phyloP scores from a whole-genome alignment of 2,113 vertebrate genomes.

The Suncus etruscus region DNA sequence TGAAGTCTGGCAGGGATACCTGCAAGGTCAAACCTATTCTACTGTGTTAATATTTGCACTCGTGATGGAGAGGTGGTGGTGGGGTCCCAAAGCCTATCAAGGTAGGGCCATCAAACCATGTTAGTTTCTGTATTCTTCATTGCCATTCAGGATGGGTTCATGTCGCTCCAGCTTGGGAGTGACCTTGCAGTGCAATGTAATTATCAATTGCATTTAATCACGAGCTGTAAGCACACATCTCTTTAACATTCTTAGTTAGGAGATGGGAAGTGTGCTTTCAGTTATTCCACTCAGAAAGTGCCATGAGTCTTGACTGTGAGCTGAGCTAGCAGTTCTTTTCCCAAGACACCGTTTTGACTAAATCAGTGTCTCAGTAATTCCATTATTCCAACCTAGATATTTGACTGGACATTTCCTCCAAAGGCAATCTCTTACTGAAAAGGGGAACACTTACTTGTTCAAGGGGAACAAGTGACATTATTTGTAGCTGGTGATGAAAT shows the following conservation, averaged over 20 bases:
- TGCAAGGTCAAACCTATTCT: conserved; percentile 47
- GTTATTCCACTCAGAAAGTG: background rate
- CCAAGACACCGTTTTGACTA: background rate
- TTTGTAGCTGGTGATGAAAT: conserved; percentile 50
- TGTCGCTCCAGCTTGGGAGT: background rate
- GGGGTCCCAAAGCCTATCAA: background rate
- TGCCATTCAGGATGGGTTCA: background rate
- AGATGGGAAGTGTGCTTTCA: background rate
- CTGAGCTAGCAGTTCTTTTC: background rate
- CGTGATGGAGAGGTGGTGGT: background rate
- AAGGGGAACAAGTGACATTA: background rate
- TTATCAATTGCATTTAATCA: conserved; percentile 51
- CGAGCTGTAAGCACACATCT: conserved; percentile 17
- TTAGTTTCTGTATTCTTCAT: background rate
- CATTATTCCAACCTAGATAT: background rate
- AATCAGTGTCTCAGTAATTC: background rate
- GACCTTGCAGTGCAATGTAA: conserved; percentile 22
- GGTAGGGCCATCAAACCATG: fast-evolving
- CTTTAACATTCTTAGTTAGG: conserved; percentile 55
- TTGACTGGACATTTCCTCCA: conserved; percentile 20
- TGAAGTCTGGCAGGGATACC: background rate
- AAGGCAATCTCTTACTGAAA: background rate
- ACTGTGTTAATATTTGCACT: conserved; percentile 52
- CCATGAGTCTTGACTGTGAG: background rate
- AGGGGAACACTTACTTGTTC: background rate